A percentile compares a stretch with the other conserved stretches of the same genome.
phyloP scores from a whole-genome alignment of 2,797 vertebrate species.

The Botia almorhae region DNA sequence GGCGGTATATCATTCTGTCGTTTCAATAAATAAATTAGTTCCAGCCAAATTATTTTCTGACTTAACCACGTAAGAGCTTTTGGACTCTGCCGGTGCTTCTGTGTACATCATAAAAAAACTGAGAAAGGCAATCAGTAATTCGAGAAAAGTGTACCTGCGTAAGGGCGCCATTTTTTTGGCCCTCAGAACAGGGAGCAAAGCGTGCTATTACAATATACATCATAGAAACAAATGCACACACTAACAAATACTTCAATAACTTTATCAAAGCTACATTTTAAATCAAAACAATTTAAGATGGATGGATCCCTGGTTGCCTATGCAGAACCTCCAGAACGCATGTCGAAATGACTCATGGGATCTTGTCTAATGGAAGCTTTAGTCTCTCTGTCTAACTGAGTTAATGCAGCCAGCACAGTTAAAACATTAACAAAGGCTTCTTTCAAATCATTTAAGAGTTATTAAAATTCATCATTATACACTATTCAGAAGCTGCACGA shows the following conservation, averaged over 20 bases:
- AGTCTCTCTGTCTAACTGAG: not conserved
- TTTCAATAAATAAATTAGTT: constrained; percentile 60
- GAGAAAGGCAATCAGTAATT: constrained; percentile 22
- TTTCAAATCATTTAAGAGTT: not conserved
- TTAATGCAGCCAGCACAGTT: not conserved
- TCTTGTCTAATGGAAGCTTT: not conserved
- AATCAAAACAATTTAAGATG: not conserved
- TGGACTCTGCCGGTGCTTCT: constrained; percentile 32
- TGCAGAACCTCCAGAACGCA: not conserved
- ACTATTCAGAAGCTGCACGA: not conserved
- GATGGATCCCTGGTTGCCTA: not conserved
- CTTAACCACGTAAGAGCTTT: constrained; percentile 44
- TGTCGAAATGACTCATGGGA: not conserved
- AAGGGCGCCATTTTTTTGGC: not conserved
- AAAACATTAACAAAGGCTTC: not conserved
- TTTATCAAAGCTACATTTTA: not conserved
- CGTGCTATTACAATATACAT: not conserved
- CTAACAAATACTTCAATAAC: not conserved
- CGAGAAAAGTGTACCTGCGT: constrained; percentile 14
- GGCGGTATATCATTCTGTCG: constrained; percentile 51
- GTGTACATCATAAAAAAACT: constrained; percentile 28
- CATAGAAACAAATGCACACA: not conserved
- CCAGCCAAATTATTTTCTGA: constrained; percentile 54
- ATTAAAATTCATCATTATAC: not conserved
- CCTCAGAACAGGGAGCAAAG: not conserved